Base-by-base conservation (phyloP, 2,797 vertebrate genomes). In the Tiaroga cobitis region DNA sequence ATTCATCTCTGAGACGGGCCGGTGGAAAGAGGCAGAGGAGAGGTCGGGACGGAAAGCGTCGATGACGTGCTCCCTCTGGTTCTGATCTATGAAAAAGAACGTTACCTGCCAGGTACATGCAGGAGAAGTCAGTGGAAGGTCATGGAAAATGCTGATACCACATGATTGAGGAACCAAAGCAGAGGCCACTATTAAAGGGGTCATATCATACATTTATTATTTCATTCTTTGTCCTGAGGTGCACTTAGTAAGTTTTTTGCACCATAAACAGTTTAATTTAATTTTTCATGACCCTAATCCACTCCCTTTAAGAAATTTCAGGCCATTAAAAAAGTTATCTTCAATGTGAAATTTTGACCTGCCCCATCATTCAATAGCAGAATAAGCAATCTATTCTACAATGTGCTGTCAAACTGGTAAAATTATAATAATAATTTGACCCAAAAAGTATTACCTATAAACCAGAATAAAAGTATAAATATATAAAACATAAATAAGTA, bases 51-150 rank as follows among this genome's bases (percentile, higher is more conserved):
- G 94, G 88, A 97, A 96, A 0, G 95, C 95, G 0, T 96, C 96
- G 0, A 96, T 93, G 5, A 96, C 49, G 0, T 96, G 95, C 5
- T 97, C 96, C 13, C 93, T 94, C 83, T 96, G 95, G 63, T 96
- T 96, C 83, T 97, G 96, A 91, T 96, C 96, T 0, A 97, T 92
- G 61, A 97, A 88, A 93, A 96, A 96, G 82, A 97, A 96, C 0
- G 96, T 97, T 79, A 97, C 96, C 96, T 97, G 92, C 0, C 70
- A 81, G 84, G 51, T 7, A 26, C 43, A 65, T n/a, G 83, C 70
- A 63, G 46, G 37, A 68, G 37, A 75, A 6, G 34, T 83, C 18
- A 82, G 63, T 21, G 4, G 21, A 61, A 72, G 75, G 67, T 77
- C 79, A 70, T 4, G 5, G 19, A 82, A 77, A 61, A 82, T 39